Base-by-base conservation (phyloP, 2,888 invertebrate genomes). In the Parnassius orleans region DNA sequence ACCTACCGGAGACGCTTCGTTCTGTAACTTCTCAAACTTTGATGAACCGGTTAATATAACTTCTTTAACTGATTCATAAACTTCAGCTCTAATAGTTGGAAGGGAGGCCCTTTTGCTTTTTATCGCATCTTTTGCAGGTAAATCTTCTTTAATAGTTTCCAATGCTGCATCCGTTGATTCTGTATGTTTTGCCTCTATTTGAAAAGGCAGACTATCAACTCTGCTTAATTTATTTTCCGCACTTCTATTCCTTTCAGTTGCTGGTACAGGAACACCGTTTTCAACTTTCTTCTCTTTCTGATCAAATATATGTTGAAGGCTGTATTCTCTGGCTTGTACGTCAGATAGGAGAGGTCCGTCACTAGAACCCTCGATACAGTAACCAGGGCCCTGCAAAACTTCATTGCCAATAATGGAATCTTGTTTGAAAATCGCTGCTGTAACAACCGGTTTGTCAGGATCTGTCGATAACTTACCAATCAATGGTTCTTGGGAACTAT, bases 361-460 rank as follows among this genome's bases (percentile, higher is more conserved):
- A 12, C 88, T 89, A 0, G 92, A 91, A 0, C 92, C 91, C 76
- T 93, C 92, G 24, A 92, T 84, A 58, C 88, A 88, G 57, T 92
- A 92, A 3, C 85, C 90, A 5, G 90, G 89, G 0, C 87, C 90
- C 75, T 87, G 88, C 12, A 88, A 68, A 12, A 77, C 81, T 33
- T 92, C 92, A 33, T 78, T 90, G 2, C 88, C 87, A 65, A 92
- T 92, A 7, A 92, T 89, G 1, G 93, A 88, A 75, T 93, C 93
- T 75, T 95, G 93, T 69, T 95, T 95, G 67, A 95, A 93, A 52
- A 95, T 92, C 0, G 95, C 95, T 0, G 95, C 94, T 48, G 94
- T 95, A 54, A 95, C 95, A 43, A 95, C 93, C 5, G 95, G 95
- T 68, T 94, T 95, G 67, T 92, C 93, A 14, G 91, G 87, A 61